Base-by-base conservation (phyloP, 2,797 vertebrate species). In the Gallinago nigripennis region DNA sequence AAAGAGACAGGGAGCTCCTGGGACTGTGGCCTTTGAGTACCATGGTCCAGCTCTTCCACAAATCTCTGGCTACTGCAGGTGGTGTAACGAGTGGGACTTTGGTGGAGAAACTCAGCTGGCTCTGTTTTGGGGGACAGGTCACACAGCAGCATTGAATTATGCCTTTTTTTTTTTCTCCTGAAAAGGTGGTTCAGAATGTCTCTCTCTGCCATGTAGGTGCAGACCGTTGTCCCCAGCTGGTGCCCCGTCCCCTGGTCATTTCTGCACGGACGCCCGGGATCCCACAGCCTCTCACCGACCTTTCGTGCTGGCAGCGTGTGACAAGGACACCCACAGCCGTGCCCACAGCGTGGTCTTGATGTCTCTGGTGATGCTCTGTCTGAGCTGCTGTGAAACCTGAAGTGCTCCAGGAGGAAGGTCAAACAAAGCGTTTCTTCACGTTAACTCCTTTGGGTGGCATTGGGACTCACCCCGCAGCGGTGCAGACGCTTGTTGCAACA, bases 211-310 rank as follows among this genome's bases (percentile, higher is more conserved):
- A 2, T 6, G 9, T 9, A 33, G 27, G 17, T 27, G 61, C 37
- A 51, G 53, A 11, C 37, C 13, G n/a, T 9, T 50, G 10, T 45
- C 41, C 45, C 23, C 54, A 46, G 15, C 16, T 28, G 31, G 41
- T 35, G 37, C 33, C 37, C 56, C 25, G n/a, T 43, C 6, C 76
- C 69, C 4, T 0, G 2, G 35, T 10, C 8, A 3, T 23, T 61
- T 39, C 41, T 24, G 53, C 39, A 10, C 0, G 3, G 30, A 18
- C 30, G 3, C 5, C 23, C 27, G 54, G 39, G 24, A 24, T 51
- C 30, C 18, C 4, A 2, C 5, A 1, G 4, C 9, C 50, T 4
- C n/a, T 5, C 14, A 8, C 7, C 0, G 1, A 54, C 45, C 53
- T 25, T 19, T 23, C 1, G 2, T 41, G 17, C 53, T 37, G 58